A percentile compares a stretch with the other conserved stretches of the same genome.
phyloP scores from a whole-genome alignment of 2,888 invertebrate genomes.

The Odontocolon sp. region DNA sequence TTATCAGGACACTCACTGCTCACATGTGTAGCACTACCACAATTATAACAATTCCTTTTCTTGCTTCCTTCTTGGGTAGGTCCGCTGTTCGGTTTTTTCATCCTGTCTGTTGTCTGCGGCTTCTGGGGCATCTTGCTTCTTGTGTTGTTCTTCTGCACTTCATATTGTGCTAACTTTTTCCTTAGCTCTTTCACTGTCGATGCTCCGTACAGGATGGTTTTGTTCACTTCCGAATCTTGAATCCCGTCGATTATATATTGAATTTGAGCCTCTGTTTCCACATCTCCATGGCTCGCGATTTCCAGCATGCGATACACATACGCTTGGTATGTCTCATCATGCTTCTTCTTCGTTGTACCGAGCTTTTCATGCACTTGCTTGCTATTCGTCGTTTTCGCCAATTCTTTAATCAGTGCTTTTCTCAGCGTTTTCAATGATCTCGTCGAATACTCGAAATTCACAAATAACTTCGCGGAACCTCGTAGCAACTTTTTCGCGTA shows the following conservation, averaged over 20 bases:
- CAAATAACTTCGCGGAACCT: slow-evolving; percentile 39
- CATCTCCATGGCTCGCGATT: neutral
- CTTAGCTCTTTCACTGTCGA: neutral
- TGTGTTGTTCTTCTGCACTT: too few species aligned
- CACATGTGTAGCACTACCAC: too few species aligned
- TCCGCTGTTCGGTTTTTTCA: too few species aligned
- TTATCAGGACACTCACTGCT: too few species aligned
- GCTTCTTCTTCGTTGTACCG: neutral
- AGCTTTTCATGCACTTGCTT: slow-evolving; percentile 39
- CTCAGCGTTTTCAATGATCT: slow-evolving; percentile 50
- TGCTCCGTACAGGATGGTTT: neutral
- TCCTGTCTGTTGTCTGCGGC: too few species aligned
- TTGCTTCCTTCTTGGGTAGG: too few species aligned
- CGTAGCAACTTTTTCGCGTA: slow-evolving; percentile 33
- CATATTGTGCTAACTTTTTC: too few species aligned
- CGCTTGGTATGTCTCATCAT: neutral
- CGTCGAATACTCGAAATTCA: slow-evolving; percentile 14
- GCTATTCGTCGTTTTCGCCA: slow-evolving; percentile 44
- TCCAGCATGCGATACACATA: neutral
- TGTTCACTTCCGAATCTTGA: neutral
- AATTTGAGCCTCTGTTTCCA: neutral
- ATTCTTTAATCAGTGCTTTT: slow-evolving; percentile 49
- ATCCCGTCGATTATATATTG: slow-evolving; percentile 8
- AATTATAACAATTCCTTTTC: too few species aligned
- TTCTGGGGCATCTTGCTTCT: too few species aligned